A percentile compares a stretch with the other conserved stretches of the same genome.
Evolutionary conservation across 2,888 invertebrate species (phyloP).

Genomic region (Pinctada fucata): DNA sequence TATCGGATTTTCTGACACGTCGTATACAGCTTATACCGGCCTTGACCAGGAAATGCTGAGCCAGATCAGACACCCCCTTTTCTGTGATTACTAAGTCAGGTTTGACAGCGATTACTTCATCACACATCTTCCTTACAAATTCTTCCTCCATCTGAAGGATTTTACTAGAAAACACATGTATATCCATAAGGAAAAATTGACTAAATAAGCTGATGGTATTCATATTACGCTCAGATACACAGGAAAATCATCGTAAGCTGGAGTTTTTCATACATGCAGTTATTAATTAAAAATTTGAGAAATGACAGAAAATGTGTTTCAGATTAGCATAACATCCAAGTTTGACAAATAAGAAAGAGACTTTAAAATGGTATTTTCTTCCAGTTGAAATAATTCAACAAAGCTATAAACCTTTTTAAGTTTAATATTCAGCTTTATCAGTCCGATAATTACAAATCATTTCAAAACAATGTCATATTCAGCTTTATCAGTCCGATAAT

Average conservation of each 20-base stretch:
- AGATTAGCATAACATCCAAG: not conserved
- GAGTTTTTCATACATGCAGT: too few relatives aligned
- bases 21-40: conserved; percentile 82
- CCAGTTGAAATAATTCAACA: too few relatives aligned
- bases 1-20: conserved; percentile 95
- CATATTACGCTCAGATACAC: too few relatives aligned
- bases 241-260: too few relatives aligned
- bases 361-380: too few relatives aligned
- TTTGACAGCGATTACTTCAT: conserved; percentile 94
- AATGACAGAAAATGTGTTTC: not conserved
- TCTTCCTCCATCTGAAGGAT: conserved; percentile 97
- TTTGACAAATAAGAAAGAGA: not conserved
- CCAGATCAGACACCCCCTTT: conserved; percentile 91
- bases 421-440: too few relatives aligned
- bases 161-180: conserved; percentile 80
- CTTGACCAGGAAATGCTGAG: conserved; percentile 80
- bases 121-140: conserved; percentile 90
- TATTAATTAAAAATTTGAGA: too few relatives aligned
- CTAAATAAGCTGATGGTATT: not conserved
- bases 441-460: too few relatives aligned
- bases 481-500: too few relatives aligned
- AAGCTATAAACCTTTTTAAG: too few relatives aligned
- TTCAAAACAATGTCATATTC: too few relatives aligned
- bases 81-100: conserved; percentile 98
- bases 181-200: not conserved